These are phyloP conservation scores for Drosophila ochracea DNA, from an alignment of 2,888 invertebrate species.

Conservation along the genomic window DNA sequence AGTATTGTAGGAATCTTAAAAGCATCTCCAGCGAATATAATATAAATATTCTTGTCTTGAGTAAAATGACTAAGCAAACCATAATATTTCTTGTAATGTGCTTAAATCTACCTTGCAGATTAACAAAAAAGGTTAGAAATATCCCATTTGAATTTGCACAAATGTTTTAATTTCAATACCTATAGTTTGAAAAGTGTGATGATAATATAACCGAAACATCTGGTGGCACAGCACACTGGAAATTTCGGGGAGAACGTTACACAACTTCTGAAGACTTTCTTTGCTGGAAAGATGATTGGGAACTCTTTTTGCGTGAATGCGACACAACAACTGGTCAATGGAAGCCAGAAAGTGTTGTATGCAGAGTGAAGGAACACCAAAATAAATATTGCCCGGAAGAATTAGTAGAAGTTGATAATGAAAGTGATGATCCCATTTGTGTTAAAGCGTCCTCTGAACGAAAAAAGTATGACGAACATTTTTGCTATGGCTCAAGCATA, in stretches of 20 bases:
- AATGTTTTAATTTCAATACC: neutral
- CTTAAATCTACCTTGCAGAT: neutral
- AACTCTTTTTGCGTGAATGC: constrained; percentile 63
- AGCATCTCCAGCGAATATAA: constrained; percentile 4
- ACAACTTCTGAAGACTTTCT: constrained; percentile 52
- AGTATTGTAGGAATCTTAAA: constrained; percentile 15
- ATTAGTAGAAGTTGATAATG: constrained; percentile 58
- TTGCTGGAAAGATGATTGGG: constrained; percentile 53
- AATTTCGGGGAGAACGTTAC: constrained; percentile 48
- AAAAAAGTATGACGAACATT: constrained; percentile 66
- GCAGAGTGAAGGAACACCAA: constrained; percentile 21
- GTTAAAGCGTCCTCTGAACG: constrained; percentile 76
- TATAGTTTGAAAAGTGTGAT: constrained; percentile 44
- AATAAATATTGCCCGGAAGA: constrained; percentile 76
- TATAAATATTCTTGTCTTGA: neutral
- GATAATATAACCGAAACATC: constrained; percentile 33
- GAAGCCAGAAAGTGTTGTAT: constrained; percentile 46
- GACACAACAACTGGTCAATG: constrained; percentile 58
- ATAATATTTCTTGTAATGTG: constrained; percentile 19
- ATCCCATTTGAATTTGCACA: neutral
- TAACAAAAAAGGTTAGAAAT: constrained; percentile 28
- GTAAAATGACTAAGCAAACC: constrained; percentile 20
- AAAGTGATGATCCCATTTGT: constrained; percentile 66
- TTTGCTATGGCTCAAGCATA: constrained; percentile 77
- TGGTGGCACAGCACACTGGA: constrained; percentile 55